Conservation (phyloP, 2,113 vertebrate species). For the Petrocephalus microphthalmus region DNA sequence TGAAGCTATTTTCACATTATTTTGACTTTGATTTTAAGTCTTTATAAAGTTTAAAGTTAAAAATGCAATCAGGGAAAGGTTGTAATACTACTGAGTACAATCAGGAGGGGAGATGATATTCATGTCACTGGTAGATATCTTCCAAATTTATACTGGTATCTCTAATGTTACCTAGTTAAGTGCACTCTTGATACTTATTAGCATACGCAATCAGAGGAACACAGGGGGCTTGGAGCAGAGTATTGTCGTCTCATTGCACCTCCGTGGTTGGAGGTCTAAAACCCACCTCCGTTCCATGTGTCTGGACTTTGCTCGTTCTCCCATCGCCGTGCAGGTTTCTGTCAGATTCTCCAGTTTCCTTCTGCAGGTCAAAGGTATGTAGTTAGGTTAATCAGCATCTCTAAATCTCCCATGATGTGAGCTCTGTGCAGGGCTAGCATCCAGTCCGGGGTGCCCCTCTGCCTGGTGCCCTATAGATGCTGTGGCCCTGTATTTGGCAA, state of each 20-base stretch:
- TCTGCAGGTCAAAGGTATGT: no score
- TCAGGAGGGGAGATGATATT: background rate
- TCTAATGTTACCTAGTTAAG: background rate
- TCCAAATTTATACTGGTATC: background rate
- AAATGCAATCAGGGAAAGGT: background rate
- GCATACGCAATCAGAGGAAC: background rate
- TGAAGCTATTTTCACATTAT: background rate
- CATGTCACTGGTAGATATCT: background rate
- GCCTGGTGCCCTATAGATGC: background rate
- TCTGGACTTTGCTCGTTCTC: background rate
- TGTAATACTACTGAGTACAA: background rate
- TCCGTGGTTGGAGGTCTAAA: background rate
- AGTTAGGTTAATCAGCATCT: background rate
- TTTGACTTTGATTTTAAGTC: background rate
- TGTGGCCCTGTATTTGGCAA: background rate
- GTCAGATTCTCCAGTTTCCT: background rate
- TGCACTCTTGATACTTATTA: background rate
- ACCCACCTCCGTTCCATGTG: background rate
- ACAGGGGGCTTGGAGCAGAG: background rate
- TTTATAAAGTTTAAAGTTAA: background rate
- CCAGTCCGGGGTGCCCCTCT: background rate
- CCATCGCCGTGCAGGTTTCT: background rate
- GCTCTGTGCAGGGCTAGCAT: background rate
- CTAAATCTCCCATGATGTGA: background rate
- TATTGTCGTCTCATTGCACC: background rate